phyloP scores from a whole-genome alignment of 2,113 vertebrate species.

The Laticauda colubrina region DNA sequence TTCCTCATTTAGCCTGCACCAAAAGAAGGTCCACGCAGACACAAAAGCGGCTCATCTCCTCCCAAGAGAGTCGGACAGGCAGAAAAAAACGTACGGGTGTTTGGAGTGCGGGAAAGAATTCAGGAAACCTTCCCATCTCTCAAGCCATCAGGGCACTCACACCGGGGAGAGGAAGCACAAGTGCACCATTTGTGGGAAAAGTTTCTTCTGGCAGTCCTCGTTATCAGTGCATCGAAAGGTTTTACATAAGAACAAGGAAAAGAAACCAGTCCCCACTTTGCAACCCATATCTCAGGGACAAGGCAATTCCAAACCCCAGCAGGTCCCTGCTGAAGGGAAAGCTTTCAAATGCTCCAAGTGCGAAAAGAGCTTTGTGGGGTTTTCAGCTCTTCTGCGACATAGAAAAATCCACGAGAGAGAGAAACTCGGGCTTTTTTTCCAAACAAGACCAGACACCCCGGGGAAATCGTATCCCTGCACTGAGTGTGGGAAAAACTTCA shows the following conservation, averaged over 20 bases:
- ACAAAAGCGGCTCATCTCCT: neutral
- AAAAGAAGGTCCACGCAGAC: neutral
- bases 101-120: neutral
- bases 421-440: neutral
- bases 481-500: neutral
- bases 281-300: neutral
- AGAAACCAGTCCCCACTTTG: neutral
- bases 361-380: neutral
- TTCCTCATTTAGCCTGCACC: neutral
- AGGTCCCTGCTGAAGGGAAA: neutral
- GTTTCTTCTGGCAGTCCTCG: neutral
- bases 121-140: neutral
- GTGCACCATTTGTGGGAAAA: neutral
- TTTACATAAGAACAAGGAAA: neutral
- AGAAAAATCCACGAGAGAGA: neutral
- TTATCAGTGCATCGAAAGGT: neutral
- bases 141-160: neutral
- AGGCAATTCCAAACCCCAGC: neutral
- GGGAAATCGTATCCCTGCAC: neutral
- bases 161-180: neutral
- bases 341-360: neutral
- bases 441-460: no score
- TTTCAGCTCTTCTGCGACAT: neutral
- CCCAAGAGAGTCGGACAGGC: neutral
- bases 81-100: neutral